These are phyloP conservation scores for Tupaia tana DNA, from an alignment of 2,113 vertebrate genomes.

Conservation along the genomic window DNA sequence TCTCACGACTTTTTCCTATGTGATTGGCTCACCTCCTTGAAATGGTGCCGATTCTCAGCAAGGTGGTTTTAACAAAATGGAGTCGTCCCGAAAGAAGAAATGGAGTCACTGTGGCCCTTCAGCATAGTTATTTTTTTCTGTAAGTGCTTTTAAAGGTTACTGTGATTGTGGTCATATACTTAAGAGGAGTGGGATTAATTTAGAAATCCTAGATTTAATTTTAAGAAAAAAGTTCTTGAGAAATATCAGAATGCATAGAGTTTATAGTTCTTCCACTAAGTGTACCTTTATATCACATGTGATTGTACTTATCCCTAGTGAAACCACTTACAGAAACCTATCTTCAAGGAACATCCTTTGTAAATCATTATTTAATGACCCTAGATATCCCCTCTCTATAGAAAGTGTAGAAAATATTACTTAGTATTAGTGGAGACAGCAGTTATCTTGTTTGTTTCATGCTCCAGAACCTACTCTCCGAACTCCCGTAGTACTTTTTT, in stretches of 20 bases:
- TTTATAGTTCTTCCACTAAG: not conserved
- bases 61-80: too few relatives aligned
- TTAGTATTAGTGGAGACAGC: not conserved
- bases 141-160: not conserved
- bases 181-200: not conserved
- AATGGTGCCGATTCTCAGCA: too few relatives aligned
- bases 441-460: conserved; percentile 16
- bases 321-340: conserved; percentile 13
- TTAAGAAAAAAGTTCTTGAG: conserved; percentile 34
- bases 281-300: not conserved
- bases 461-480: not conserved
- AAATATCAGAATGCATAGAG: conserved; percentile 8
- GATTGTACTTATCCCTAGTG: not conserved
- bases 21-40: too few relatives aligned
- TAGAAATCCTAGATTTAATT: not conserved
- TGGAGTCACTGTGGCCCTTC: too few relatives aligned
- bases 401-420: conserved; percentile 45
- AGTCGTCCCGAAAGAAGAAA: too few relatives aligned
- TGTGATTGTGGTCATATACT: not conserved
- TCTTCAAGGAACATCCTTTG: not conserved
- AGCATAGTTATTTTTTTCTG: conserved; percentile 23
- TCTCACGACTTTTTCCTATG: too few relatives aligned
- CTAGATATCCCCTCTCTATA: not conserved
- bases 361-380: conserved; percentile 30
- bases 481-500: not conserved